Evolutionary conservation across 2,113 vertebrate genomes (phyloP).

Genomic region (Ahaetulla prasina): DNA sequence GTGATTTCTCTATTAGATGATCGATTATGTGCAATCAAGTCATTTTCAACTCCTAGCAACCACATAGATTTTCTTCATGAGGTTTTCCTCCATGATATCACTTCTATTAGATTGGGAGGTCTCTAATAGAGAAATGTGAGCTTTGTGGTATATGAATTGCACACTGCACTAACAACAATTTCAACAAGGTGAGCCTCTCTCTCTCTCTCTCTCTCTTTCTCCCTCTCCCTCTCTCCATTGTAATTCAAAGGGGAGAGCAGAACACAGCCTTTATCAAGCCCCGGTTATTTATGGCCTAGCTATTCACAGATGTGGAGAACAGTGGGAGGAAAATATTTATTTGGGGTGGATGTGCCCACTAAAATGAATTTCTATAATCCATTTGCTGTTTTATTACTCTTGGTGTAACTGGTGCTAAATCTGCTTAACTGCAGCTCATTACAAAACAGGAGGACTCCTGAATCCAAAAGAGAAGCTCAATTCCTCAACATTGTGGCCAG

Average conservation of each 20-base stretch:
- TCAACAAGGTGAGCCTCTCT: background rate
- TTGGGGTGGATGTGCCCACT: background rate
- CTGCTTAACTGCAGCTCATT: constrained; percentile 7
- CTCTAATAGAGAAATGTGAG: background rate
- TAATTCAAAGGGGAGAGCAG: background rate
- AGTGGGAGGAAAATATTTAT: background rate
- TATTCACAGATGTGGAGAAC: background rate
- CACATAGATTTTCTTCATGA: background rate
- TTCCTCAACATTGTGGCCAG: background rate
- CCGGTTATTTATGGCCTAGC: background rate
- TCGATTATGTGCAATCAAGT: background rate
- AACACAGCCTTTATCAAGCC: background rate
- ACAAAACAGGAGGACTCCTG: background rate
- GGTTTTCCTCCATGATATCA: background rate
- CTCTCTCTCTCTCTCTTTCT: too few species aligned
- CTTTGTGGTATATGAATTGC: background rate
- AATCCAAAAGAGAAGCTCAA: background rate
- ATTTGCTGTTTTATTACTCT: background rate
- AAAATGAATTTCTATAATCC: background rate
- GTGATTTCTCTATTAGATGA: background rate
- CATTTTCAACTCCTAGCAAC: background rate
- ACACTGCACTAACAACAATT: background rate
- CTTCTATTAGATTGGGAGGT: background rate
- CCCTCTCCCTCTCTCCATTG: too few species aligned
- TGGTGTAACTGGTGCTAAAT: background rate